Evolutionary conservation across 2,888 invertebrate species (phyloP), one percentile per base, ranked within the genome.

Genomic region (Isotomurus palustris): DNA sequence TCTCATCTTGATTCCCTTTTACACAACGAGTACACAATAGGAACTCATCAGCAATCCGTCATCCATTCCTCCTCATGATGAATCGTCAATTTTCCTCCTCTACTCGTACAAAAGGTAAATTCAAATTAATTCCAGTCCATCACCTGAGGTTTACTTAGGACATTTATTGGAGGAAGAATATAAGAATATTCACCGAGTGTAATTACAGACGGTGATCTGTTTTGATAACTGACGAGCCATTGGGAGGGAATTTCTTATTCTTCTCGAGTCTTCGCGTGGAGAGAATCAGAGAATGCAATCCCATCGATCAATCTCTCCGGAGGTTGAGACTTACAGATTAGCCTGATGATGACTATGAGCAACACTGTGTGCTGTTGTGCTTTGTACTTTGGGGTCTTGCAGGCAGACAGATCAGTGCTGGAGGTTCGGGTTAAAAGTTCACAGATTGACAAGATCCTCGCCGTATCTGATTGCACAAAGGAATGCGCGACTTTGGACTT

Each of bases 41-140:
- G 45, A 12, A 12, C 53, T 57, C 57, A 57, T 57, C 57, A 57
- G 53, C 53, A 47, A 49, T 50, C 43, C 56, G 50, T 56, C 56
- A 56, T 44, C 44, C 44, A 43, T 22, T n/a, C n/a, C n/a, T 27
- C 49, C 41, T 41, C 28, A 41, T 44, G 28, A 60, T 60, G 60
- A 60, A 49, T 60, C 60, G 56, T 60, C 60, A 60, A 60, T 29
- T 60, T 60, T 55, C 44, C 36, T 32, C 8, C 14, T 14, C 14
- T 32, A 32, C 32, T 10, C 8, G 32, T 10, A 10, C 24, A 14
- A 43, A 8, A 19, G 22, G 22, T 24, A 12, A 43, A 43, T 43
- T 43, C 43, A 43, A 43, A 43, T 43, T 43, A 43, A 21, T 43
- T 43, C 19, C 24, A 24, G 24, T 12, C 43, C 43, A 19, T 22